Base-by-base conservation (phyloP, 2,888 invertebrate species). In the Tenthredo distinguenda region DNA sequence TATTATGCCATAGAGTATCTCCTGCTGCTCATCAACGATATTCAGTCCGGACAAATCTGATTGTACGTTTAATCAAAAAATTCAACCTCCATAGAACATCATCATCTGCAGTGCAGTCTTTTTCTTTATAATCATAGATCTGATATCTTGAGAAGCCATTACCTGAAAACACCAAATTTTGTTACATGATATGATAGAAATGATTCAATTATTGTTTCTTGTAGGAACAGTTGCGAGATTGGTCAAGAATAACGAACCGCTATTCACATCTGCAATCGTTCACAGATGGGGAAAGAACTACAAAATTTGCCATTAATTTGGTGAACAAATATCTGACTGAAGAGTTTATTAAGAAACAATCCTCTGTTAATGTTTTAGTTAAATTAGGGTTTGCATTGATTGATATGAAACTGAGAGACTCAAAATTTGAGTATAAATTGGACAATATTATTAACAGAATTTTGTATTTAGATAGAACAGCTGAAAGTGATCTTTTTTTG, bases 11-110 rank as follows among this genome's bases (percentile, higher is more conserved):
- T 81, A 92, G 90, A 88, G 90, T 92, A 55, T 92, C 92, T 0
- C 89, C 88, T 21, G 91, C 91, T 86, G 91, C 89, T 55, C 88
- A 90, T 83, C 92, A 92, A 84, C 90, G 92, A 83, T 92, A 92
- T 72, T 88, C 90, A 0, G 91, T 92, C 31, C 88, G 91, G 85
- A 87, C 90, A 26, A 86, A 90, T 85, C 43, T 92, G 9, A 92
- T 93, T 55, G 92, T 92, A 89, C 82, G 92, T 91, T 76, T 50
- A 50, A 5, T 50, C 18, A 31, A 31, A 26, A 37, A 40, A 15
- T n/a, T 9, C 7, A 4, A 4, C 1, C n/a, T n/a, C 31, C 9
- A 34, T 2, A 55, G n/a, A 55, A 55, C 18, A 62, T 68, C 10
- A 26, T 31, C 34, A 26, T 68, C 68, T 43, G 12, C 21, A 12